Conservation (phyloP, 2,888 invertebrate genomes). For the Imbricaverruca yamaguchii region DNA sequence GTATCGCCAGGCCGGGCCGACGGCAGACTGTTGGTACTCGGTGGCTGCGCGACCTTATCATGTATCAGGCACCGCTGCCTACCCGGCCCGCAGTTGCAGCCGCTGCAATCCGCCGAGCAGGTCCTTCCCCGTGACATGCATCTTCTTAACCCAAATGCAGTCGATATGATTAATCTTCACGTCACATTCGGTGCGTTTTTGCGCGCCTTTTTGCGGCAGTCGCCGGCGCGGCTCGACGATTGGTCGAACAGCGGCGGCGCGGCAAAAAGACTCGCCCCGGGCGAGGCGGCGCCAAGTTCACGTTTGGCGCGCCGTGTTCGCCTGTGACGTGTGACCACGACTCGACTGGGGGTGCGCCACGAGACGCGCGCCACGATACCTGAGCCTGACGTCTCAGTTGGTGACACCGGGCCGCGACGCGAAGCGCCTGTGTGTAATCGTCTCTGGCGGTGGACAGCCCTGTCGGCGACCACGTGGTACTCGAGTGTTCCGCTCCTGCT, state of each 20-base stretch:
- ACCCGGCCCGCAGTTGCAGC: neutral
- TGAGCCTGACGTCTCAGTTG: no score
- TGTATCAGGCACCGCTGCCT: no score
- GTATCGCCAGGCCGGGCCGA: no score
- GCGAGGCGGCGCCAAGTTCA: constrained; percentile 4
- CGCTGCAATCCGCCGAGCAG: neutral
- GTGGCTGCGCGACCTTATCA: no score
- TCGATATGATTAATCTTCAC: constrained; percentile 16
- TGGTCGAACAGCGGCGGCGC: neutral
- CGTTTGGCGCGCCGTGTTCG: neutral
- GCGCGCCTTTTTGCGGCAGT: neutral
- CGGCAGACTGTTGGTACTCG: no score
- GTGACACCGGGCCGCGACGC: no score
- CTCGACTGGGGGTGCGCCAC: neutral
- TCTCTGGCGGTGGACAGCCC: no score
- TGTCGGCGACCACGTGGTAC: no score
- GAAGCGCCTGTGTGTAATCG: no score
- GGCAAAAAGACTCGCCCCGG: constrained; percentile 1
- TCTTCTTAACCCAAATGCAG: constrained; percentile 20
- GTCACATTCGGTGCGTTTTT: constrained; percentile 6
- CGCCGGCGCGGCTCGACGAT: neutral
- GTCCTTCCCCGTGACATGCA: neutral
- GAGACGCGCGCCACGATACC: no score
- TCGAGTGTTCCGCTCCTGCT: no score
- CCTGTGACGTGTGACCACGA: neutral